Percentiles rank a stretch among this genome's conserved stretches.
Evolutionary conservation across 2,888 invertebrate species (phyloP).

Genomic region (Marasmarcha lunaedactyla): DNA sequence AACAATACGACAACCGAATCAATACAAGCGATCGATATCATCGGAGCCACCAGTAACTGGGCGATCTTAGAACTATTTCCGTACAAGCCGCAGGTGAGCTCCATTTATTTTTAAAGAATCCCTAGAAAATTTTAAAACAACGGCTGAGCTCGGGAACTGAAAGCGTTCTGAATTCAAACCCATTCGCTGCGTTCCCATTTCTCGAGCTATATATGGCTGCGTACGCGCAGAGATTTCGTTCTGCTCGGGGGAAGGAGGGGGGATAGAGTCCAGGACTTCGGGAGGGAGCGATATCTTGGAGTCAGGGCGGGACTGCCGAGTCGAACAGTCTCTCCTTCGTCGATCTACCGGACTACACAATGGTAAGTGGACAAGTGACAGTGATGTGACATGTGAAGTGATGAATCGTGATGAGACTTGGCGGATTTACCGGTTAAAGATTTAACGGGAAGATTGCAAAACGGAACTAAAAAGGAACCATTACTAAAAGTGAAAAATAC

Average conservation of each 20-base stretch:
- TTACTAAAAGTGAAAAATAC: no score
- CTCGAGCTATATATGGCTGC: conserved; percentile 66
- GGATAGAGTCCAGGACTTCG: conserved; percentile 31
- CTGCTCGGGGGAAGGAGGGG: conserved; percentile 18
- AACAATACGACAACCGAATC: no score
- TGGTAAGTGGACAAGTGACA: conserved; percentile 48
- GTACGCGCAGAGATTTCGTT: conserved; percentile 21
- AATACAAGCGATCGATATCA: no score
- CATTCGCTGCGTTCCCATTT: conserved; percentile 20
- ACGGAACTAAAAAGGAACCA: no score
- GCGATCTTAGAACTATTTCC: no score
- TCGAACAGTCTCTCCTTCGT: conserved; percentile 64
- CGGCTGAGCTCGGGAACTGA: conserved; percentile 33
- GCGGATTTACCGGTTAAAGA: conserved; percentile 7
- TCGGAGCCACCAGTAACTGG: no score
- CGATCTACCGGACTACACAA: conserved; percentile 58
- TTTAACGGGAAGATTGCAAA: no score
- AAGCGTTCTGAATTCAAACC: conserved; percentile 42
- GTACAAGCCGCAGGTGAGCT: conserved; percentile 15
- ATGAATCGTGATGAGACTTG: conserved; percentile 10
- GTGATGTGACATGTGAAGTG: conserved; percentile 19
- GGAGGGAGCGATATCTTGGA: conserved; percentile 44
- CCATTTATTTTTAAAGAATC: conserved; percentile 49
- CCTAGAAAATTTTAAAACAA: conserved; percentile 22
- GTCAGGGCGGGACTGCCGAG: conserved; percentile 67